phyloP scores from a whole-genome alignment of 1,140 invertebrate species.

The Parapsyche elsis region DNA sequence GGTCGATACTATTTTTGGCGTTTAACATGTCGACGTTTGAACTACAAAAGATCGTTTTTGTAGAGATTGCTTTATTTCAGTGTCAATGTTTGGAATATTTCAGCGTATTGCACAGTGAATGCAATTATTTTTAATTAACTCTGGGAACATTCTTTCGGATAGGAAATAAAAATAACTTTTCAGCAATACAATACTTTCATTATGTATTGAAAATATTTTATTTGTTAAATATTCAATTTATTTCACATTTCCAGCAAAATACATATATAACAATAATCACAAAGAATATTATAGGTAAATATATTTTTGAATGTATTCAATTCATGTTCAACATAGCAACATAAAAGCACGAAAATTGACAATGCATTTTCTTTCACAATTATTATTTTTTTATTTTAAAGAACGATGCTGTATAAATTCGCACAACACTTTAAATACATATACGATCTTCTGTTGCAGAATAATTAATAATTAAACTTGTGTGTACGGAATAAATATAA shows the following conservation, averaged over 20 bases:
- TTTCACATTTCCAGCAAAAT: constrained; percentile 33
- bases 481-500: too few species aligned
- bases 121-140: too few species aligned
- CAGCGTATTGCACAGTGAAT: too few species aligned
- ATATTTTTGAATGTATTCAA: constrained; percentile 2
- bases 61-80: too few species aligned
- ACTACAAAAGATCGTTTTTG: constrained; percentile 4
- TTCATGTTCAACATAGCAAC: constrained; percentile 16
- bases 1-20: constrained; percentile 12
- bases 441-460: too few species aligned
- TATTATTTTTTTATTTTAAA: too few species aligned
- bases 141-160: not conserved
- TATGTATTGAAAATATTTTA: constrained; percentile 30
- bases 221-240: constrained; percentile 26
- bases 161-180: constrained; percentile 7
- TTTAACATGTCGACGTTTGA: not conserved
- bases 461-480: too few species aligned
- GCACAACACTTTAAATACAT: too few species aligned
- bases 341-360: constrained; percentile 26
- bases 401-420: too few species aligned
- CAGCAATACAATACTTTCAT: constrained; percentile 25
- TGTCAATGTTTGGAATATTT: too few species aligned
- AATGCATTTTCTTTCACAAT: constrained; percentile 15
- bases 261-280: constrained; percentile 29
- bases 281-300: constrained; percentile 25